These are phyloP conservation scores for Musca domestica DNA, from an alignment of 1,140 invertebrate genomes.

Conservation along the genomic window DNA sequence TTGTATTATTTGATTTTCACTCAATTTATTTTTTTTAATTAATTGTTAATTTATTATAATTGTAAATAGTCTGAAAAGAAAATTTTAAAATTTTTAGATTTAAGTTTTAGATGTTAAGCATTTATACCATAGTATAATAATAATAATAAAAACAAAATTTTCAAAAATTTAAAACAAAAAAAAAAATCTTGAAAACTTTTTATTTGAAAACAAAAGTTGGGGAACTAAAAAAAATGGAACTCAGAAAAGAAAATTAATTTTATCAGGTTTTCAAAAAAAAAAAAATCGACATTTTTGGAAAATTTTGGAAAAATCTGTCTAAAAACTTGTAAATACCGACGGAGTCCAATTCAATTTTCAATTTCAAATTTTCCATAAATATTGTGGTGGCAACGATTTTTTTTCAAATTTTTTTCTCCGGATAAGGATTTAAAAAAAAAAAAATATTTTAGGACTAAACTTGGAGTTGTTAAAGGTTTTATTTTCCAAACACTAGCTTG, in stretches of 20 bases:
- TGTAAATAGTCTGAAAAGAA: not conserved
- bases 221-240: not conserved
- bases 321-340: too few species aligned
- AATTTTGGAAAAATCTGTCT: too few species aligned
- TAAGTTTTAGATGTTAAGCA: slow-evolving; percentile 11
- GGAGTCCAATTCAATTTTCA: too few species aligned
- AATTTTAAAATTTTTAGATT: not conserved
- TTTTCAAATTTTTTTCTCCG: too few species aligned
- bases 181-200: not conserved
- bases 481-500: too few species aligned
- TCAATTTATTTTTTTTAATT: not conserved
- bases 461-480: too few species aligned
- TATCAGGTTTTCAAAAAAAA: not conserved
- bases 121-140: slow-evolving; percentile 2
- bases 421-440: too few species aligned
- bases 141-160: slow-evolving; percentile 12
- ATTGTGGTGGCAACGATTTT: too few species aligned
- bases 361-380: too few species aligned
- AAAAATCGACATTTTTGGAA: not conserved
- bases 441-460: too few species aligned
- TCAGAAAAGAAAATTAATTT: not conserved
- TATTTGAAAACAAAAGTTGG: not conserved
- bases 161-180: not conserved
- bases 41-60: slow-evolving; percentile 4
- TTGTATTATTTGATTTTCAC: not conserved